phyloP scores from a whole-genome alignment of 2,113 vertebrate species.

The Cettia cetti region DNA sequence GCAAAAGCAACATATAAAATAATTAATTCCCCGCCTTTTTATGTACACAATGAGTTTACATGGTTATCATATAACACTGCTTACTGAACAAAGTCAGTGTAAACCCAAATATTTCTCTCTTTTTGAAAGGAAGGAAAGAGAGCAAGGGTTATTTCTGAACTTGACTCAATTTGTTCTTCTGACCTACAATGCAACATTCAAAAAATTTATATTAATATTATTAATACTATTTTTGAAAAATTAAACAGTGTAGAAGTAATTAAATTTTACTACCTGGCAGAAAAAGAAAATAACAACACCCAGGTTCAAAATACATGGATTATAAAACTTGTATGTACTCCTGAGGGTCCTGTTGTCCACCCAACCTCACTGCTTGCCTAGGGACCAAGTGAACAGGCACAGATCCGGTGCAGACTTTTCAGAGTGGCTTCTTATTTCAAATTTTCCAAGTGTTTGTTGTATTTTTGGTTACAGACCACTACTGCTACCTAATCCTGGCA shows the following conservation, averaged over 20 bases:
- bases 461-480: neutral
- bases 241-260: neutral
- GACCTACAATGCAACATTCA: neutral
- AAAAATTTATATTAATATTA: neutral
- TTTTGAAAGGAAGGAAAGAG: neutral
- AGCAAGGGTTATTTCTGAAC: neutral
- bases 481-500: neutral
- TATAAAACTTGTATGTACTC: fast-evolving
- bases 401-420: neutral
- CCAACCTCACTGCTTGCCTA: neutral
- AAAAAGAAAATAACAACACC: neutral
- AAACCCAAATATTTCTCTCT: neutral
- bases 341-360: neutral
- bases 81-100: neutral
- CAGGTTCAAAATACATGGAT: neutral
- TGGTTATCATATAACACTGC: neutral
- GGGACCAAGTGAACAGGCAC: neutral
- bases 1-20: neutral
- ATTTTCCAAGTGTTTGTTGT: neutral
- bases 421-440: neutral
- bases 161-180: neutral
- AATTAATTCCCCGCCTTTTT: neutral
- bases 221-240: neutral
- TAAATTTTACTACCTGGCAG: neutral
- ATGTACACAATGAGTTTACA: neutral